A percentile compares a stretch with the other conserved stretches of the same genome.
Conservation (phyloP, 2,888 invertebrate genomes). For the Pristionchus exspectatus region DNA sequence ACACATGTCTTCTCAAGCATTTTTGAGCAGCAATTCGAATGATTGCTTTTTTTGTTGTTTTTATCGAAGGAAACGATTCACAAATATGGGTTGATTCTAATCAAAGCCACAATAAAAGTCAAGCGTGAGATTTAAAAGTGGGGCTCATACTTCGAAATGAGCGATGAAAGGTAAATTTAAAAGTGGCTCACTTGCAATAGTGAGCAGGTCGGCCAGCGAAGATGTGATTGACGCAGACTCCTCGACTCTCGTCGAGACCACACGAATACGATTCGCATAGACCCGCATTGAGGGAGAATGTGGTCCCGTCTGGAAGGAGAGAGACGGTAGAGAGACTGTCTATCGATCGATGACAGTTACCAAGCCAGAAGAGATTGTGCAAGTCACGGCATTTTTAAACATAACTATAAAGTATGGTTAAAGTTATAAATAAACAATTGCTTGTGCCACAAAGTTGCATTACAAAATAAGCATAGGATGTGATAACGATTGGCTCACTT, state of each 20-base stretch:
- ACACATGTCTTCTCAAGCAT: too few relatives aligned
- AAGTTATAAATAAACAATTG: too few relatives aligned
- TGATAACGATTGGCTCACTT: not conserved
- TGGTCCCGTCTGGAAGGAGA: conserved; percentile 30
- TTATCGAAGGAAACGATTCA: not conserved
- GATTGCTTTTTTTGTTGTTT: too few relatives aligned
- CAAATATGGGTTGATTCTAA: not conserved
- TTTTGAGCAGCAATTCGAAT: too few relatives aligned
- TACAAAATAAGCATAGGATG: too few relatives aligned
- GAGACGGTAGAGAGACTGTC: not conserved
- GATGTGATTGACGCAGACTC: not conserved
- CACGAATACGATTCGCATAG: conserved; percentile 22
- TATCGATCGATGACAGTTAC: too few relatives aligned
- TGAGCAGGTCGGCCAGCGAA: not conserved
- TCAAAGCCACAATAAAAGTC: not conserved
- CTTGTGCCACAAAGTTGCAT: too few relatives aligned
- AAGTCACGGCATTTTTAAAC: too few relatives aligned
- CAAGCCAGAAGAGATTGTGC: too few relatives aligned
- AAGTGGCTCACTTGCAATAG: not conserved
- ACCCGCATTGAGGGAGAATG: conserved; percentile 22
- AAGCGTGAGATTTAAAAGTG: too few relatives aligned
- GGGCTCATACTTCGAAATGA: not conserved
- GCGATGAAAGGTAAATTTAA: not conserved
- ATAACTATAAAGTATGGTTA: too few relatives aligned
- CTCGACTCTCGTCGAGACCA: conserved; percentile 2